Evolutionary conservation across 2,113 vertebrate species (phyloP), one percentile per base, ranked within the genome.

Genomic region (Chaenocephalus aceratus): DNA sequence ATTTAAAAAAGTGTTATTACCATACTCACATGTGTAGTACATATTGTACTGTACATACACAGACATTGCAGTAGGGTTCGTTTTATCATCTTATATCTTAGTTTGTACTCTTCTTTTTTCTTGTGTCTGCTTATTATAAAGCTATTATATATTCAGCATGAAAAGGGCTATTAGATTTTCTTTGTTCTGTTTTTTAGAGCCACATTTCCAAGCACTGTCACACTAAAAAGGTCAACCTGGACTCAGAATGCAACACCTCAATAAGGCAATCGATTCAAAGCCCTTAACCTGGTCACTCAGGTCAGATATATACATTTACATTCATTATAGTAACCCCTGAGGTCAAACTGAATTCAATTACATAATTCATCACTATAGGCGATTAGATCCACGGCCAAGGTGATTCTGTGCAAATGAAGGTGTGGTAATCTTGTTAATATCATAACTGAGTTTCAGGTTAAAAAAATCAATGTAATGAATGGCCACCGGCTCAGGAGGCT

Each of bases 271-370:
- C 72, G 66, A 85, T 88, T 80, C 48, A 67, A 78, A 63, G 18
- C 79, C 54, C 60, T 67, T 78, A 77, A 80, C 72, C 80, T 71
- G 85, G 74, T 85, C 83, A 68, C 66, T 49, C 36, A 34, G 77
- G 76, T 87, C 86, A 83, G 15, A 81, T 72, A 57, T 86, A 85
- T 78, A 70, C 71, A 84, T 87, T 85, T 83, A 77, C 76, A 89
- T 77, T 86, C 61, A 83, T 83, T 88, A 69, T 62, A 79, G 76
- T 70, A 62, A 71, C 64, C 73, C 70, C 64, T 84, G 74, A 74
- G 79, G 88, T 86, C 89, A 77, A 85, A 72, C 70, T 52, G 45
- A 87, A 90, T 82, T 75, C 44, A 83, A 80, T 88, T 46, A 85
- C 68, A 77, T 72, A 23, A 81, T 88, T 72, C 72, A 86, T 82